A percentile compares a stretch with the other conserved stretches of the same genome.
Conservation (phyloP, 2,888 invertebrate genomes). For the Teleiodes luculella region DNA sequence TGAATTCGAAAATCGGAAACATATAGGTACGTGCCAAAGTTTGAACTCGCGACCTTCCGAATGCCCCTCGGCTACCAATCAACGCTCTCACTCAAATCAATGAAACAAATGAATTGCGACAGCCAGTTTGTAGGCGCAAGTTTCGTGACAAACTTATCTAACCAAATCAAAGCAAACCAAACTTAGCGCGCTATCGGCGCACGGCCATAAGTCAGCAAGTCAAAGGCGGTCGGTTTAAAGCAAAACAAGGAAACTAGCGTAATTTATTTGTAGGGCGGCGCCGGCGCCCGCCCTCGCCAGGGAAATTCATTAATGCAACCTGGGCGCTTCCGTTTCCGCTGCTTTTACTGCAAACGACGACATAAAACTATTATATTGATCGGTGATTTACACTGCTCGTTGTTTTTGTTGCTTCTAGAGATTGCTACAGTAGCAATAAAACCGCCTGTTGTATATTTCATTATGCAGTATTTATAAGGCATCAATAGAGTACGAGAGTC, state of each 20-base stretch:
- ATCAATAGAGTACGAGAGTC: no score
- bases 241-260: slow-evolving; percentile 62
- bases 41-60: no score
- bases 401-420: no score
- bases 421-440: no score
- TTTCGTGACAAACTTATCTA: slow-evolving; percentile 3
- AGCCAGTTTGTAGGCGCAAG: neutral
- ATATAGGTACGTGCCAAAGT: no score
- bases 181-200: slow-evolving; percentile 19
- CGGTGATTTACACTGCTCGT: neutral
- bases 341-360: slow-evolving; percentile 20
- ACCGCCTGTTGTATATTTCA: no score
- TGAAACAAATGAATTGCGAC: no score
- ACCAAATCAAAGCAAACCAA: slow-evolving; percentile 3
- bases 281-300: slow-evolving; percentile 47
- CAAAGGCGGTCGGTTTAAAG: slow-evolving; percentile 47
- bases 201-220: slow-evolving; percentile 43
- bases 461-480: no score
- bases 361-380: neutral
- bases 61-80: no score
- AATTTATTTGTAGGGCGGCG: slow-evolving; percentile 70
- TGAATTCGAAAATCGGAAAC: no score
- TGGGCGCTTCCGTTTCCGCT: slow-evolving; percentile 72
- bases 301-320: slow-evolving; percentile 74
- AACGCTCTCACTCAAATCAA: no score